phyloP scores from a whole-genome alignment of 2,797 vertebrate genomes.

The Phylloscopus collybita region DNA sequence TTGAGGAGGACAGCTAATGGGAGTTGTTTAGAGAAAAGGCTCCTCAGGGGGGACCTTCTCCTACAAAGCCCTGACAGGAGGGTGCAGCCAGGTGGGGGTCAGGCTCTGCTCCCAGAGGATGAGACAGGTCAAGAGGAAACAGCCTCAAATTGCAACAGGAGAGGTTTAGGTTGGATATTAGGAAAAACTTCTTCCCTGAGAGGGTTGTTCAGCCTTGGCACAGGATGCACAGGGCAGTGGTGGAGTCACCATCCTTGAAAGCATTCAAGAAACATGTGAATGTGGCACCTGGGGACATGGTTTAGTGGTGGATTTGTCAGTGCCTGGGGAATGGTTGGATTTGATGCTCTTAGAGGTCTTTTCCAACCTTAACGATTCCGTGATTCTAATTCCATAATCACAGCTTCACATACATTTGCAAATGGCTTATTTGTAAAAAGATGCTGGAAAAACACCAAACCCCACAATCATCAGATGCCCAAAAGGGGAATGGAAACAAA shows the following conservation, averaged over 20 bases:
- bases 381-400: conserved; percentile 36
- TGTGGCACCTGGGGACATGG: not conserved
- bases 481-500: conserved; percentile 63
- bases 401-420: conserved; percentile 14
- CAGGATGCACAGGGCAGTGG: not conserved
- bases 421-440: conserved; percentile 57
- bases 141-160: not conserved
- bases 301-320: not conserved
- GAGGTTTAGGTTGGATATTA: not conserved
- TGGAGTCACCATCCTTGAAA: not conserved
- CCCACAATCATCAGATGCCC: conserved; percentile 25
- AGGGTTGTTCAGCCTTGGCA: not conserved
- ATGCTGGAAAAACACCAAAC: conserved; percentile 61
- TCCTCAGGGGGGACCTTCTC: not conserved
- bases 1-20: not conserved
- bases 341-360: not conserved
- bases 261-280: not conserved
- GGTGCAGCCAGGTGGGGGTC: not conserved
- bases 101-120: not conserved
- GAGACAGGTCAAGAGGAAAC: not conserved
- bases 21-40: not conserved
- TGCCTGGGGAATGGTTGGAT: not conserved
- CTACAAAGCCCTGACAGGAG: not conserved
- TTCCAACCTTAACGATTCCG: not conserved
- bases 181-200: not conserved